Conservation (phyloP, 2,113 vertebrate genomes). For the Leucopsar rothschildi region DNA sequence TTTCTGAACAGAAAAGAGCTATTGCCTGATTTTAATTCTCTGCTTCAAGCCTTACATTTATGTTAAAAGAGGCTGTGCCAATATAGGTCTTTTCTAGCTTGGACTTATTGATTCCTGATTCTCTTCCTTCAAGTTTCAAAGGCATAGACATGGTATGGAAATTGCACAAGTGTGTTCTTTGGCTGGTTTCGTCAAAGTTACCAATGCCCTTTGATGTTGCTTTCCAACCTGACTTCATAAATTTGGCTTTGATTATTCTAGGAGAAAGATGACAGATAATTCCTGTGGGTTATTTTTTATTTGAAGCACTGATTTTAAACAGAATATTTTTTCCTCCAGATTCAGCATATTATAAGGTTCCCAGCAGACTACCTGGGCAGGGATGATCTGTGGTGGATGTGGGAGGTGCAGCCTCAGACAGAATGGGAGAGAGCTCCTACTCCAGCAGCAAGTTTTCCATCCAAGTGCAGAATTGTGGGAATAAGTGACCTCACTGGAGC, state of each 20-base stretch:
- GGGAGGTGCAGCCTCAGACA: not conserved
- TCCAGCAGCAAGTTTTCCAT: not conserved
- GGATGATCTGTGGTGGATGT: rapidly evolving
- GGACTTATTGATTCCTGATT: not conserved
- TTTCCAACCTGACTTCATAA: not conserved
- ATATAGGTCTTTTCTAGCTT: not conserved
- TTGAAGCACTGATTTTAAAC: not conserved
- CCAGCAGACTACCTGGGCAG: not conserved
- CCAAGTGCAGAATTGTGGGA: rapidly evolving
- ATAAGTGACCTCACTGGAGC: not conserved
- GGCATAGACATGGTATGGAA: not conserved
- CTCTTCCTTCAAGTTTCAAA: not conserved
- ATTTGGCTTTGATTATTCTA: conserved; percentile 5
- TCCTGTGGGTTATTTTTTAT: not conserved
- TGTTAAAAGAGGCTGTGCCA: not conserved
- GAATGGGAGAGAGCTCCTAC: not conserved
- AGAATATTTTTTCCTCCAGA: not conserved
- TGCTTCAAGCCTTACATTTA: not conserved
- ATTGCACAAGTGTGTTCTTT: not conserved
- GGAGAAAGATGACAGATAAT: not conserved
- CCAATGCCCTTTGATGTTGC: not conserved
- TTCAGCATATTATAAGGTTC: not conserved
- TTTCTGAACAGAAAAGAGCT: not conserved
- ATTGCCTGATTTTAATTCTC: not conserved
- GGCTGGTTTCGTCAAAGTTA: not conserved